Conservation (phyloP, 2,113 vertebrate genomes). For the Neoarius graeffei region DNA sequence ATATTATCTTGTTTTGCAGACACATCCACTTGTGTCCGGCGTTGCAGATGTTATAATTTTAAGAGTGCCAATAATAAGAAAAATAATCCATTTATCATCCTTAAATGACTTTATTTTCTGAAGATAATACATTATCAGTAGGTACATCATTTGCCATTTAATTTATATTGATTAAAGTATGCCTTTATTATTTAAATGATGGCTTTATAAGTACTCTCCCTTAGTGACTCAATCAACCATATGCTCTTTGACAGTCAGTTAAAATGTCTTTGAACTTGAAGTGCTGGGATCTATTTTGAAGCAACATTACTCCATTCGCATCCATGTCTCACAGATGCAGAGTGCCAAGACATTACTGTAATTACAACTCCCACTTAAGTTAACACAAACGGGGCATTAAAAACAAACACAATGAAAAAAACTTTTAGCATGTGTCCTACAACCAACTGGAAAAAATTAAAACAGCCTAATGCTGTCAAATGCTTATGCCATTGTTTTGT, state of each 20-base stretch:
- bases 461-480: constrained; percentile 27
- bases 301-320: constrained; percentile 40
- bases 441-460: neutral
- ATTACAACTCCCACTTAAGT: constrained; percentile 39
- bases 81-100: constrained; percentile 17
- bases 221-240: constrained; percentile 6
- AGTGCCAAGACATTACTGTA: constrained; percentile 45
- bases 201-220: neutral
- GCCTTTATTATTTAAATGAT: neutral
- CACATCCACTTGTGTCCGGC: neutral
- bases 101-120: constrained; percentile 34
- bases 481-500: constrained; percentile 38
- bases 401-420: neutral
- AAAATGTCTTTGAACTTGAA: constrained; percentile 38
- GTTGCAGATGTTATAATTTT: neutral
- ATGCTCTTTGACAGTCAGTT: constrained; percentile 14
- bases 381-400: constrained; percentile 33
- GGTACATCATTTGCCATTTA: constrained; percentile 20
- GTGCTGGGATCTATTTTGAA: constrained; percentile 14
- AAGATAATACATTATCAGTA: constrained; percentile 32
- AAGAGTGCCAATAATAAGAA: neutral
- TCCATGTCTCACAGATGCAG: constrained; percentile 18
- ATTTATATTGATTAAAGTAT: constrained; percentile 34
- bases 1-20: neutral
- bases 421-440: neutral